phyloP scores from a whole-genome alignment of 1,140 invertebrate genomes.

The Drosophila littoralis region DNA sequence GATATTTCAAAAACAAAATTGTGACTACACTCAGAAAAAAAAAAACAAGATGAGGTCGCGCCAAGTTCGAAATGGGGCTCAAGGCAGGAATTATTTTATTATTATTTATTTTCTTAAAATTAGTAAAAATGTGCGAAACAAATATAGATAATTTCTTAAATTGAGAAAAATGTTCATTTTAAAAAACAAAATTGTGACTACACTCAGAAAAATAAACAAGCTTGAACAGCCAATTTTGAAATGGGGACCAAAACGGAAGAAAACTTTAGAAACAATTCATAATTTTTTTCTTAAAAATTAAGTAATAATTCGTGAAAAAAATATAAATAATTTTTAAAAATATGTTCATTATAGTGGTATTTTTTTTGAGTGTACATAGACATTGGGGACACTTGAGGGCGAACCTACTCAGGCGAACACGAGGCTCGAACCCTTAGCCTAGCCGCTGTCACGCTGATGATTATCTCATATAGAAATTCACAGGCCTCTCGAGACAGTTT shows the following conservation, averaged over 20 bases:
- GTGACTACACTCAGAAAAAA: background rate
- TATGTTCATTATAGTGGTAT: background rate
- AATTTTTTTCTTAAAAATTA: too few species aligned
- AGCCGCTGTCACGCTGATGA: conserved; percentile 23
- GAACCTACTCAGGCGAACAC: conserved; percentile 6
- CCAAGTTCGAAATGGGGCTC: too few species aligned
- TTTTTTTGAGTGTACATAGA: conserved; percentile 3
- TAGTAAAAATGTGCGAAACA: too few species aligned
- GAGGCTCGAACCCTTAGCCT: conserved; percentile 15
- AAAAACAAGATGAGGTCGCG: too few species aligned
- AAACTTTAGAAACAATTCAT: too few species aligned
- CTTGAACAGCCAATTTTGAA: too few species aligned
- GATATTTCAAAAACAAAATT: background rate
- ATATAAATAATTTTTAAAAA: too few species aligned
- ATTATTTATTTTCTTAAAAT: too few species aligned
- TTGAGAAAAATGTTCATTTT: background rate
- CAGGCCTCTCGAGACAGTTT: conserved; percentile 39
- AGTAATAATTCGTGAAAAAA: too few species aligned
- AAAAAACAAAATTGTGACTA: background rate
- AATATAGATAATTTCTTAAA: too few species aligned
- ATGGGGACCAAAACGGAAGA: too few species aligned
- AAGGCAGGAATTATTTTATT: too few species aligned
- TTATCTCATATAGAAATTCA: conserved; percentile 35
- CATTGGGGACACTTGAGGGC: background rate
- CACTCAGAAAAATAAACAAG: background rate